Evolutionary conservation across 2,113 vertebrate genomes (phyloP).

Genomic region (Gopherus flavomarginatus): DNA sequence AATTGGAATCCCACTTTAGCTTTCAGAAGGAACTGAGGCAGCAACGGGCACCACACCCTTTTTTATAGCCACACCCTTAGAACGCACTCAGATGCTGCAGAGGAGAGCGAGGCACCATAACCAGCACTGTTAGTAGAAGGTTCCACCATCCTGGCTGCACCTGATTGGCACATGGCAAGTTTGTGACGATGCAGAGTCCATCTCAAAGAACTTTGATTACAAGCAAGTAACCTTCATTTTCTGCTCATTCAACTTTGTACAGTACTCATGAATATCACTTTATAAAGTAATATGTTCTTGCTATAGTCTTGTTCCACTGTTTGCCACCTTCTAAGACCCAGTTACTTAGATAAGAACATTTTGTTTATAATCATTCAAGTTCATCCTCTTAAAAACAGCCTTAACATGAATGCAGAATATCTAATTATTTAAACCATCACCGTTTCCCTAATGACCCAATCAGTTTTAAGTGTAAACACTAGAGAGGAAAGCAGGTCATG

Average conservation of each 20-base stretch:
- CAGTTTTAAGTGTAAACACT: constrained; percentile 55
- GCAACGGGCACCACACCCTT: not conserved
- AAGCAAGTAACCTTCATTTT: not conserved
- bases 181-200: not conserved
- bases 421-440: constrained; percentile 55
- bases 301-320: constrained; percentile 6
- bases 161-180: not conserved
- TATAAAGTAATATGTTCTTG: constrained; percentile 23
- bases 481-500: constrained; percentile 50
- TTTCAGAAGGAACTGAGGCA: not conserved
- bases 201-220: not conserved
- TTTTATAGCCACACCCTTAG: not conserved
- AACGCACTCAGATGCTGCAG: not conserved
- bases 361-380: constrained; percentile 16
- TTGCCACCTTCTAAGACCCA: not conserved
- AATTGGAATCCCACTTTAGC: not conserved
- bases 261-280: not conserved
- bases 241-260: not conserved
- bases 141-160: not conserved
- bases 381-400: not conserved
- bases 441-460: constrained; percentile 39
- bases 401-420: constrained; percentile 29
- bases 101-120: not conserved
- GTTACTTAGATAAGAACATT: constrained; percentile 25
- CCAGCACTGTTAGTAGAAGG: not conserved